Conservation (phyloP, 1,140 invertebrate genomes). For the Drepana arcuata region DNA sequence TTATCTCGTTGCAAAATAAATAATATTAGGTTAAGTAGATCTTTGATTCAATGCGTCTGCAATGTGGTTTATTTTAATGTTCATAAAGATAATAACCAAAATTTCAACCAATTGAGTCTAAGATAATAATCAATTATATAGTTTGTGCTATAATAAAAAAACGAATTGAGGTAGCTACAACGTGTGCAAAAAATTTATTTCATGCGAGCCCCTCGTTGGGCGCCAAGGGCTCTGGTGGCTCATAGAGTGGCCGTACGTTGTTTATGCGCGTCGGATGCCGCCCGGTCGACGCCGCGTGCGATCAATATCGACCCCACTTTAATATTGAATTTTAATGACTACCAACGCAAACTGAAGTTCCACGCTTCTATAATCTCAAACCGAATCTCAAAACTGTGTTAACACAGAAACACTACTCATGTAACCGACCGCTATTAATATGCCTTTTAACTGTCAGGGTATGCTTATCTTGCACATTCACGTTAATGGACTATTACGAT, state of each 20-base stretch:
- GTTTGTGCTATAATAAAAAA: too few relatives aligned
- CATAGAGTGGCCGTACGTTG: slow-evolving; percentile 9
- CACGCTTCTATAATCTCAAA: slow-evolving; percentile 14
- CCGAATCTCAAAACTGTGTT: slow-evolving; percentile 1
- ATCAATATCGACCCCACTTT: slow-evolving; percentile 21
- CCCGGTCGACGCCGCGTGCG: slow-evolving; percentile 11
- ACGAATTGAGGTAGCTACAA: too few relatives aligned
- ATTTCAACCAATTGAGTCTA: too few relatives aligned
- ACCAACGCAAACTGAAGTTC: slow-evolving; percentile 25
- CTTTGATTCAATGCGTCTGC: too few relatives aligned
- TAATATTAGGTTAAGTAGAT: too few relatives aligned
- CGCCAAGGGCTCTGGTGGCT: not conserved
- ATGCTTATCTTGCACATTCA: slow-evolving; percentile 21
- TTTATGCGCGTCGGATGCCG: slow-evolving; percentile 14
- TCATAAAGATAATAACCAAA: too few relatives aligned
- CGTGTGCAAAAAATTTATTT: not conserved
- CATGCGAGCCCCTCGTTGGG: not conserved
- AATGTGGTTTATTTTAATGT: too few relatives aligned
- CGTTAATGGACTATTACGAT: slow-evolving; percentile 21
- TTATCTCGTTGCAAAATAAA: too few relatives aligned
- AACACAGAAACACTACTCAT: too few relatives aligned
- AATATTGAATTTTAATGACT: slow-evolving; percentile 35
- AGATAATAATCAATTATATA: too few relatives aligned
- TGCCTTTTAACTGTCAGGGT: slow-evolving; percentile 23
- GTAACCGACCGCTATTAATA: slow-evolving; percentile 19